Percentiles rank a stretch among this genome's conserved stretches.
These are phyloP conservation scores for Gymnocypris eckloni DNA, from an alignment of 2,797 vertebrate genomes.

Conservation along the genomic window DNA sequence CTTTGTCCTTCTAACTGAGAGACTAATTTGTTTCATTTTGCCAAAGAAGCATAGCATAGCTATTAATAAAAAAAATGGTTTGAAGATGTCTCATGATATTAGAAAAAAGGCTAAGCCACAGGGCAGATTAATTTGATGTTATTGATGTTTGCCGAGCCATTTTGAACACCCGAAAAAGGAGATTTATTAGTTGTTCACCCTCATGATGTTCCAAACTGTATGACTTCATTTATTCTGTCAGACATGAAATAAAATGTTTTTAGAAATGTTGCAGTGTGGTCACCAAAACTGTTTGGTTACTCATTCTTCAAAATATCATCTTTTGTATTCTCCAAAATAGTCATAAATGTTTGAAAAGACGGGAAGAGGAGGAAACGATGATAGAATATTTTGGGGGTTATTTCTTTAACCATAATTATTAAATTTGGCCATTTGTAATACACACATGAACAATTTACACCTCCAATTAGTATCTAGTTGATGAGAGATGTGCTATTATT, in stretches of 20 bases:
- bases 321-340: background rate
- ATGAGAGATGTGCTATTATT: background rate
- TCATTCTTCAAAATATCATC: background rate
- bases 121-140: constrained; percentile 28
- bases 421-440: background rate
- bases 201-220: background rate
- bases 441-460: background rate
- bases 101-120: background rate
- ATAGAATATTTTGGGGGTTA: background rate
- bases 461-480: background rate
- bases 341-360: no score
- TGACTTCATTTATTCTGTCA: background rate
- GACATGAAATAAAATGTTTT: background rate
- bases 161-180: background rate
- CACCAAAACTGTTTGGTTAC: background rate
- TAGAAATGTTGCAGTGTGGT: background rate
- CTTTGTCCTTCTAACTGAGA: constrained; percentile 6
- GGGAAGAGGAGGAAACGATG: background rate
- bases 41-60: constrained; percentile 18
- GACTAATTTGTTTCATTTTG: constrained; percentile 15
- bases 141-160: background rate
- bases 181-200: background rate
- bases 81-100: constrained; percentile 49
- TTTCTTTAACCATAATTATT: background rate
- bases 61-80: constrained; percentile 46